Evolutionary conservation across 2,797 vertebrate species (phyloP).

Genomic region (Uromys caudimaculatus): DNA sequence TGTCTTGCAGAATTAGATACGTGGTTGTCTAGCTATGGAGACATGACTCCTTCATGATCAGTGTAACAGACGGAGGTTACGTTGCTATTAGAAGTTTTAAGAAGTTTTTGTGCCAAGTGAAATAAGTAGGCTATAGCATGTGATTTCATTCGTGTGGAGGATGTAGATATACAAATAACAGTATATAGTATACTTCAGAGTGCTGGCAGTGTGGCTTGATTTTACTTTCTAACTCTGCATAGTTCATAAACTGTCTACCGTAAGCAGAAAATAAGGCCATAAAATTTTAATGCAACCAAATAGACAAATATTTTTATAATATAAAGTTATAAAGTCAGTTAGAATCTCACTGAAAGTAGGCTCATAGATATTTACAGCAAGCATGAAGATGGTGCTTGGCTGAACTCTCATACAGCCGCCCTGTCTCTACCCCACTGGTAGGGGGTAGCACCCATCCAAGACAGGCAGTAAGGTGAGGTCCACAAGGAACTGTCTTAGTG

Average conservation of each 20-base stretch:
- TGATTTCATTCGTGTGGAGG: conserved; percentile 11
- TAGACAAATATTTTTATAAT: background rate
- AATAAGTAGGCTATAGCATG: background rate
- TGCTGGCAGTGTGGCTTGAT: background rate
- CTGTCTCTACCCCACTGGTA: background rate
- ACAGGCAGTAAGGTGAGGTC: background rate
- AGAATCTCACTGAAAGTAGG: background rate
- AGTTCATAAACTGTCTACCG: background rate
- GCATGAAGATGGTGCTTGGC: background rate
- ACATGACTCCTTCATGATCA: background rate
- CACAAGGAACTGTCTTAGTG: background rate
- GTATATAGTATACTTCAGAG: conserved; percentile 17
- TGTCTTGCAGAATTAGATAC: conserved; percentile 9
- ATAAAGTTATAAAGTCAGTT: background rate
- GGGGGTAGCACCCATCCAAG: background rate
- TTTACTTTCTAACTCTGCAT: conserved; percentile 50
- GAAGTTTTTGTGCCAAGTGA: conserved; percentile 39
- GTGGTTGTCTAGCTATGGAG: background rate
- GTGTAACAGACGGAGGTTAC: background rate
- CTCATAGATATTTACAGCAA: background rate
- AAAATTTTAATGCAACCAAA: conserved; percentile 25
- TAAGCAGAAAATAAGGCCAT: conserved; percentile 42
- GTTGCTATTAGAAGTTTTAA: conserved; percentile 20
- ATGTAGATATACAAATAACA: background rate
- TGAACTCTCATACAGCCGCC: background rate